These are phyloP conservation scores for Erebia aethiops DNA, from an alignment of 2,888 invertebrate species.

Conservation along the genomic window DNA sequence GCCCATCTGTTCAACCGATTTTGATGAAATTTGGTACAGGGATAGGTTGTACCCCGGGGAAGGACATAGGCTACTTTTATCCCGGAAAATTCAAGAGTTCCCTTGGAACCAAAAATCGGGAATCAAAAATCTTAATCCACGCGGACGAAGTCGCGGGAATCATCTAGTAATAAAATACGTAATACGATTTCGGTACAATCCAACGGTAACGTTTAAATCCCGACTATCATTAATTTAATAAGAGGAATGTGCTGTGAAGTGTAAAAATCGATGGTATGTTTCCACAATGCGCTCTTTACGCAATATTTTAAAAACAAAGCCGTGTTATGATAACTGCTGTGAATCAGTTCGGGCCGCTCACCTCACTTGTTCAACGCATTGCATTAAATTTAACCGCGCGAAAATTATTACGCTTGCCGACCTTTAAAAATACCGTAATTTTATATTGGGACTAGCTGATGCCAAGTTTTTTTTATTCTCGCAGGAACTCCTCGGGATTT, in stretches of 20 bases:
- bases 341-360: constrained; percentile 24
- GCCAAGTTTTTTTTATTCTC: no score
- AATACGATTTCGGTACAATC: constrained; percentile 11
- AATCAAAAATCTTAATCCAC: no score
- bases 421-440: neutral
- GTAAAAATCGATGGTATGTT: constrained; percentile 30
- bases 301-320: constrained; percentile 35
- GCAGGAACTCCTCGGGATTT: no score
- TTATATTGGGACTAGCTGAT: neutral
- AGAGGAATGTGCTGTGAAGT: constrained; percentile 32
- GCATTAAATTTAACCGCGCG: constrained; percentile 26
- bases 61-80: no score
- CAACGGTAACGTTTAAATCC: constrained; percentile 21
- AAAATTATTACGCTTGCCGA: constrained; percentile 23
- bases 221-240: constrained; percentile 24
- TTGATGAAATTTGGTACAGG: no score
- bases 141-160: no score
- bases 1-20: no score
- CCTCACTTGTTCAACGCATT: constrained; percentile 22
- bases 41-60: no score
- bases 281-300: constrained; percentile 29
- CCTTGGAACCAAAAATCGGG: no score
- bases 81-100: no score
- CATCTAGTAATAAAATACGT: neutral
- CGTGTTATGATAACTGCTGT: constrained; percentile 33